Evolutionary conservation across 2,888 invertebrate genomes (phyloP).

Genomic region (Baccha elongata): DNA sequence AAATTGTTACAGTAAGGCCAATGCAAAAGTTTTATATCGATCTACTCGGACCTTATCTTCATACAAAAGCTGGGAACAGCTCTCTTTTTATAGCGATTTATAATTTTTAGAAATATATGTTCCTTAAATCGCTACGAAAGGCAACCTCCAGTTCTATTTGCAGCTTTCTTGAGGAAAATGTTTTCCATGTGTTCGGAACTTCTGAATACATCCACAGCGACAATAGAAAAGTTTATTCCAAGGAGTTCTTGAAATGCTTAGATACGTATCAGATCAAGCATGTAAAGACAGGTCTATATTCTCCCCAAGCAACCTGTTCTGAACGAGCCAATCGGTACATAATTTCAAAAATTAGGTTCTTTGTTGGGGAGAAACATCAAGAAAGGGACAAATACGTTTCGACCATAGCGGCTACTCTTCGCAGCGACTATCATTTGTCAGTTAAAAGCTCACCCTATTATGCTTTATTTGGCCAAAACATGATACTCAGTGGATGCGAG

Average conservation of each 20-base stretch:
- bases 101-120: constrained; percentile 49
- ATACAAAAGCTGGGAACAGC: constrained; percentile 21
- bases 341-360: constrained; percentile 11
- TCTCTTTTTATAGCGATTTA: constrained; percentile 57
- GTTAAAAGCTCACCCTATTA: too few relatives aligned
- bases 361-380: too few relatives aligned
- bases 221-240: constrained; percentile 14
- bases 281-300: neutral
- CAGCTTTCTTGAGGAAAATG: constrained; percentile 7
- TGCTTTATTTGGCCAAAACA: too few relatives aligned
- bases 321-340: constrained; percentile 11
- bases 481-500: too few relatives aligned
- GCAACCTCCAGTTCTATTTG: constrained; percentile 26
- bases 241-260: constrained; percentile 5
- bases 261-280: neutral
- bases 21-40: constrained; percentile 60
- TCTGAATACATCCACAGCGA: too few relatives aligned
- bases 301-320: constrained; percentile 14
- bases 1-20: constrained; percentile 36
- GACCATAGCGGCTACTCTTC: neutral
- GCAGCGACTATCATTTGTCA: constrained; percentile 6
- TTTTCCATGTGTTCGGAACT: constrained; percentile 22
- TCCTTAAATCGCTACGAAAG: constrained; percentile 33
- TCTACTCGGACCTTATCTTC: constrained; percentile 52
- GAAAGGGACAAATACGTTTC: constrained; percentile 23